Percentiles rank a stretch among this genome's conserved stretches.
Conservation (phyloP, 2,888 invertebrate species). For the Drosophila gaucha region DNA sequence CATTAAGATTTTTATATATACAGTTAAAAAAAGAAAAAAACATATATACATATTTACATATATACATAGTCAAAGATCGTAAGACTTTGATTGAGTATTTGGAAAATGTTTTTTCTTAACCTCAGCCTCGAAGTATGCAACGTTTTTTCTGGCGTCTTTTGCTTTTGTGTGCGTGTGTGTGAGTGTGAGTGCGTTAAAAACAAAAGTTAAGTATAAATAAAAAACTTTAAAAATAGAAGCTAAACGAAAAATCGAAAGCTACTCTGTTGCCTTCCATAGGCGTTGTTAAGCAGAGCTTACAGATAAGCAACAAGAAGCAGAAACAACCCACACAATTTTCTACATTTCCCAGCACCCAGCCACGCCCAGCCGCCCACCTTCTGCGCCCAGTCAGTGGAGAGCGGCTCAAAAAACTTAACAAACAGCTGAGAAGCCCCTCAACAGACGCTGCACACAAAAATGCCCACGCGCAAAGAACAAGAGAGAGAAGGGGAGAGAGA, state of each 20-base stretch:
- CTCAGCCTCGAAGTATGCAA: conserved; percentile 41
- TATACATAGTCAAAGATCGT: conserved; percentile 32
- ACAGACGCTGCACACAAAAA: conserved; percentile 25
- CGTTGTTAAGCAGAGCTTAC: conserved; percentile 47
- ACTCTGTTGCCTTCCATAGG: conserved; percentile 44
- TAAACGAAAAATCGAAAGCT: conserved; percentile 24
- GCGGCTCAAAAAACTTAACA: conserved; percentile 27
- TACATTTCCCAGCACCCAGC: too few relatives aligned
- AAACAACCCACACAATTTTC: neutral
- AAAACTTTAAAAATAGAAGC: neutral
- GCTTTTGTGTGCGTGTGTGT: conserved; percentile 4
- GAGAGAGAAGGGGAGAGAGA: neutral
- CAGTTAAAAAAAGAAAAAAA: conserved; percentile 18
- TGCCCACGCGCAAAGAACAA: conserved; percentile 1
- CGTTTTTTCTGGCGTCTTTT: conserved; percentile 20
- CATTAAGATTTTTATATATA: conserved; percentile 21
- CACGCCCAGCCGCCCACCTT: neutral
- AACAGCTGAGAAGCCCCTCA: conserved; percentile 44
- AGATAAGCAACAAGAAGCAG: conserved; percentile 28
- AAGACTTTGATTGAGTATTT: conserved; percentile 23
- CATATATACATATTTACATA: conserved; percentile 25
- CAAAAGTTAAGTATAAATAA: conserved; percentile 23
- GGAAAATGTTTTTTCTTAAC: conserved; percentile 5
- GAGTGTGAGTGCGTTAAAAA: conserved; percentile 25
- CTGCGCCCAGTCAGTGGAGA: neutral